These are phyloP conservation scores for Polydesmus complanatus DNA, from an alignment of 2,888 invertebrate species.

Conservation along the genomic window DNA sequence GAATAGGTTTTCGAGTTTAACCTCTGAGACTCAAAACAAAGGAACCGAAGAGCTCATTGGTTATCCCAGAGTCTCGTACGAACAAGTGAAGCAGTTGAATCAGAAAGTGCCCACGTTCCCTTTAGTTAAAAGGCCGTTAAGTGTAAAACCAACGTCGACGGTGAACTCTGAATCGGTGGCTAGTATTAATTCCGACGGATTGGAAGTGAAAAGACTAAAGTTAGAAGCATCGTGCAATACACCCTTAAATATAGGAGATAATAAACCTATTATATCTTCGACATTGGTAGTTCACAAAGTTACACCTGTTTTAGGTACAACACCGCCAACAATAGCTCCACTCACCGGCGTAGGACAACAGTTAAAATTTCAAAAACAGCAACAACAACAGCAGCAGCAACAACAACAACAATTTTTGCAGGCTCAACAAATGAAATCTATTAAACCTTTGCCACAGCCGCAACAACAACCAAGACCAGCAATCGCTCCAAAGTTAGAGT, in stretches of 20 bases:
- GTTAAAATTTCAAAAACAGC: neutral
- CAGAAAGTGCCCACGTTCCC: conserved; percentile 14
- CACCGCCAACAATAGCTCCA: neutral
- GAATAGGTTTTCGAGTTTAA: neutral
- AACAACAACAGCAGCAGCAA: neutral
- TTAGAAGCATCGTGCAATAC: neutral
- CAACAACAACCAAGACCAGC: neutral
- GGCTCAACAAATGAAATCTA: neutral
- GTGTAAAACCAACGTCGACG: neutral
- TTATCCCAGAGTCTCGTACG: conserved; percentile 20
- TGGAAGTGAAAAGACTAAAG: neutral
- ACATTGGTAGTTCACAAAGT: neutral
- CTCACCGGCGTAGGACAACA: neutral
- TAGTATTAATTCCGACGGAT: neutral
- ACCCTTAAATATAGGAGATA: neutral
- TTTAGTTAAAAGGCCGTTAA: neutral
- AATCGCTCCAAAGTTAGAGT: conserved; percentile 22
- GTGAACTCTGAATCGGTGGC: neutral
- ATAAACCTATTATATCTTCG: neutral
- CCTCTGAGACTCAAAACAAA: conserved; percentile 1
- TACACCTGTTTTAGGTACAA: neutral
- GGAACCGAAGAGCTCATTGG: conserved; percentile 20
- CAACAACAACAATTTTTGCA: neutral
- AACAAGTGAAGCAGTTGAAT: conserved; percentile 20
- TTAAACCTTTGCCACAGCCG: too few relatives aligned